These are phyloP conservation scores for Leptinotarsa tumamoca DNA, from an alignment of 2,888 invertebrate species.

Conservation along the genomic window DNA sequence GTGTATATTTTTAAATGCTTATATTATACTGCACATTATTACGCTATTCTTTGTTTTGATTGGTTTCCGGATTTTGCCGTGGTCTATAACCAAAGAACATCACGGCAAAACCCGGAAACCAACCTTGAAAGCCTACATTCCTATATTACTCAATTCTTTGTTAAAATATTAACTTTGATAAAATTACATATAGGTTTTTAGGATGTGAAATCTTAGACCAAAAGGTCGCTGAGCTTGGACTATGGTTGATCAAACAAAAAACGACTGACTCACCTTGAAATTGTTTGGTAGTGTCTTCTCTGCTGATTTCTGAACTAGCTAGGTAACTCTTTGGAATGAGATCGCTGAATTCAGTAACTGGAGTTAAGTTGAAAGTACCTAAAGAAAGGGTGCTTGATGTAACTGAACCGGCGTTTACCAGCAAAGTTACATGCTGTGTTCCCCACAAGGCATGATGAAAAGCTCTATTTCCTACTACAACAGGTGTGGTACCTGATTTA, in stretches of 20 bases:
- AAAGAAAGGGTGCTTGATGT: conserved; percentile 68
- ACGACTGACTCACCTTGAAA: conserved; percentile 72
- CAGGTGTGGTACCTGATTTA: conserved; percentile 62
- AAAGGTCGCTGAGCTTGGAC: too few relatives aligned
- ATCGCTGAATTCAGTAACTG: conserved; percentile 86
- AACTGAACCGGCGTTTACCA: conserved; percentile 66
- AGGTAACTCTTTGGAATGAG: conserved; percentile 78
- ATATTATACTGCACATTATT: too few relatives aligned
- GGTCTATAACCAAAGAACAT: too few relatives aligned
- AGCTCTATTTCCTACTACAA: conserved; percentile 77
- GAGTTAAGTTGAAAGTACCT: conserved; percentile 76
- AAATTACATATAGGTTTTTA: too few relatives aligned
- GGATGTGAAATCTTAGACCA: too few relatives aligned
- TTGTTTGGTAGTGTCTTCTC: conserved; percentile 73
- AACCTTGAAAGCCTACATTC: too few relatives aligned
- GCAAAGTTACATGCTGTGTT: conserved; percentile 73
- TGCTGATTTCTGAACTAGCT: conserved; percentile 52
- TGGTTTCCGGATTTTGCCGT: too few relatives aligned
- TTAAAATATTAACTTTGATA: too few relatives aligned
- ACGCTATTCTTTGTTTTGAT: too few relatives aligned
- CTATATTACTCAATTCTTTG: too few relatives aligned
- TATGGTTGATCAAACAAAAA: neutral
- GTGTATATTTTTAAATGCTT: too few relatives aligned
- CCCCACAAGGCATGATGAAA: conserved; percentile 85
- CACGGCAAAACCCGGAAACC: too few relatives aligned